Evolutionary conservation across 1,140 invertebrate species (phyloP).

Genomic region (Batillaria attramentaria): DNA sequence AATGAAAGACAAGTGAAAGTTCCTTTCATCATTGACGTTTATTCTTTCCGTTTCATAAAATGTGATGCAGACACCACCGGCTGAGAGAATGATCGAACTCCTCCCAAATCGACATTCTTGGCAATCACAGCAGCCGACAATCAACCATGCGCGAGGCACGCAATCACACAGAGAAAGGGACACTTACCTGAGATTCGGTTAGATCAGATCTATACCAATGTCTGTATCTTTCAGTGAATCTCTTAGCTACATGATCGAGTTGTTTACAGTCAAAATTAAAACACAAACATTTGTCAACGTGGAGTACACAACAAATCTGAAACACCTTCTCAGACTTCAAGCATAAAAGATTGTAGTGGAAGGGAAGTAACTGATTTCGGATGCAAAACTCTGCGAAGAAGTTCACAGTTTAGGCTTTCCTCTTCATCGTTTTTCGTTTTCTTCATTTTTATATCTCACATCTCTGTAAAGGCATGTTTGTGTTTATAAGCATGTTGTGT

Average conservation of each 20-base stretch:
- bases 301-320: background rate
- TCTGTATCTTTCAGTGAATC: background rate
- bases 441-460: too few species aligned
- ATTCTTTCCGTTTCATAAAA: background rate
- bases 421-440: too few species aligned
- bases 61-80: background rate
- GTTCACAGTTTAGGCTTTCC: too few species aligned
- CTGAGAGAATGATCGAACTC: background rate
- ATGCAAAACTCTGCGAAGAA: background rate
- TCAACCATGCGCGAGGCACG: background rate
- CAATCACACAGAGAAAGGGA: background rate
- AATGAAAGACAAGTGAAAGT: background rate
- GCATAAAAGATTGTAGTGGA: too few species aligned
- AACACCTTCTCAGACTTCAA: background rate
- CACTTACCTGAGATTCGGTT: conserved; percentile 5
- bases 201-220: conserved; percentile 12
- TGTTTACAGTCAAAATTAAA: background rate
- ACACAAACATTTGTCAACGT: too few species aligned
- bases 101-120: conserved; percentile 12
- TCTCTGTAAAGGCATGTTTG: too few species aligned
- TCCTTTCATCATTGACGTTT: background rate
- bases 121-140: background rate
- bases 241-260: background rate
- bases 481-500: too few species aligned
- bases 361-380: background rate